These are phyloP conservation scores for Chionoecetes opilio DNA, from an alignment of 1,140 invertebrate genomes.

Conservation along the genomic window DNA sequence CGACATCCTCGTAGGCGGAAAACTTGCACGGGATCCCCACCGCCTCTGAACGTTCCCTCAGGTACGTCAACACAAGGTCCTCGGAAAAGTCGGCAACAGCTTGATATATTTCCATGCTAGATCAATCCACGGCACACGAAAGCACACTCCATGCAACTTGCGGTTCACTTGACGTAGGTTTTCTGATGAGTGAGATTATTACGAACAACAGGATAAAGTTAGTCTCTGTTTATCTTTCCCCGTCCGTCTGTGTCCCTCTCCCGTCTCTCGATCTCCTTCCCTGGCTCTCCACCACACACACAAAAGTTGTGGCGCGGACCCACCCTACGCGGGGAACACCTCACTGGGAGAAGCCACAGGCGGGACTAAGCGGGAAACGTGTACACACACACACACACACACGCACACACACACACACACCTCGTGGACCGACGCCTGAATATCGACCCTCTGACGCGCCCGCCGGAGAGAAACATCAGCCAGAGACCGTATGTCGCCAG, in stretches of 20 bases:
- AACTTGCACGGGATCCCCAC: slow-evolving; percentile 60
- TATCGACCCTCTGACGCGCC: slow-evolving; percentile 67
- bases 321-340: slow-evolving; percentile 14
- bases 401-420: slow-evolving; percentile 45
- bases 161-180: not conserved
- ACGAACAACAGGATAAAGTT: not conserved
- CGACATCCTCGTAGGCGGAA: slow-evolving; percentile 17
- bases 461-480: not conserved
- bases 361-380: slow-evolving; percentile 65
- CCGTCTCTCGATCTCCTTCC: not conserved
- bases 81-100: slow-evolving; percentile 64
- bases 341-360: slow-evolving; percentile 67
- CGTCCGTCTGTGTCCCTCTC: not conserved
- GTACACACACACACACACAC: slow-evolving; percentile 25
- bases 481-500: not conserved
- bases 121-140: not conserved
- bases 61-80: slow-evolving; percentile 60
- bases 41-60: slow-evolving; percentile 56
- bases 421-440: slow-evolving; percentile 71
- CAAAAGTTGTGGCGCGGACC: slow-evolving; percentile 8
- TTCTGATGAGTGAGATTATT: not conserved
- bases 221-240: not conserved
- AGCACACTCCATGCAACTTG: not conserved
- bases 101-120: slow-evolving; percentile 71
- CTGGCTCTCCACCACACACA: not conserved